Base-by-base conservation (phyloP, 2,888 invertebrate species). In the Enoplolaimus lenunculus region DNA sequence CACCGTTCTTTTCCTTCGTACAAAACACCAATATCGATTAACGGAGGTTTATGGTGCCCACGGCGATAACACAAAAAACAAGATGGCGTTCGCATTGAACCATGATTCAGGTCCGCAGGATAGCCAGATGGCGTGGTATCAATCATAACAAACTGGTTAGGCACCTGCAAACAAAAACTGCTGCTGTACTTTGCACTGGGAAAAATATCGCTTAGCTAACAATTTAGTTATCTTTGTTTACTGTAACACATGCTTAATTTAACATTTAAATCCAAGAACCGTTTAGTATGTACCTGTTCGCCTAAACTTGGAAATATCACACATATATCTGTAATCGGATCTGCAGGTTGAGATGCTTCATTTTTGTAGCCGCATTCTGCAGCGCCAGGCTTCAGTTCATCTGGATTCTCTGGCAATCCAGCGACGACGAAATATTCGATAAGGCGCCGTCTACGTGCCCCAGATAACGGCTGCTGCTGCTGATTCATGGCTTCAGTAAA, bases 351-450 rank as follows among this genome's bases (percentile, higher is more conserved):
- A 75, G 75, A 75, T 33, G 78, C 75, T 1, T 75, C 73, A 34
- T 76, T 75, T 64, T 76, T 73, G 67, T 75, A 74, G 2, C 77
- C 78, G 67, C 78, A 78, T 73, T 80, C 79, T 65, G 75, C 76
- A 0, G 75, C 73, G 2, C 77, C 73, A 31, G 77, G 76, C 1
- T 73, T 75, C 34, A 78, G 69, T 65, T 79, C 78, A 71, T 81
- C 89, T 87, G 34, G 89, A 78, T 88, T 86, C 73, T 89, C 89
- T 26, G 93, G 90, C 81, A 95, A 85, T 34, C 97, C 97, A 80
- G 95, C 94, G 73, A 97, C 90, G 75, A 98, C 93, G 85, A 98
- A 98, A 84, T 97, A 97, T 85, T 98, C 97, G 73, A 79, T 78
- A 13, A 79, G 73, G 21, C 77, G 75, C 34, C 77, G 74, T 60